Evolutionary conservation across 1,140 invertebrate species (phyloP).

Genomic region (Steinernema khuongi): DNA sequence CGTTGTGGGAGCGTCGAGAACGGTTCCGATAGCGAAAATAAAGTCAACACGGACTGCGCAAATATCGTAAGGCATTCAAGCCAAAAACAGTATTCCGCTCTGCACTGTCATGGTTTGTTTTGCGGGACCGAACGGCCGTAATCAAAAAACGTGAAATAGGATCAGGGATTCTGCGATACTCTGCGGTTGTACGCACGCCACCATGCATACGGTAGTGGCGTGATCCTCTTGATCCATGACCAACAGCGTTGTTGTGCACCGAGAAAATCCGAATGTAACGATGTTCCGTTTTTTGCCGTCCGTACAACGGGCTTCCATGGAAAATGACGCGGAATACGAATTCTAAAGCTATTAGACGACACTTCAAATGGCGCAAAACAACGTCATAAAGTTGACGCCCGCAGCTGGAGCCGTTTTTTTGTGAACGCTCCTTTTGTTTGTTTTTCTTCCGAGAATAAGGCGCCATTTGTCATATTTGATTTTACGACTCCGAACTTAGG

Average conservation of each 20-base stretch:
- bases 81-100: background rate
- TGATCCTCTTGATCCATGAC: too few species aligned
- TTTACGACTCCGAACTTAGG: too few species aligned
- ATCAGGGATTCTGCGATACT: too few species aligned
- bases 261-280: too few species aligned
- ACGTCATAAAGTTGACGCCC: background rate
- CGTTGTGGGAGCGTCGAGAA: too few species aligned
- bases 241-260: too few species aligned
- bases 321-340: background rate
- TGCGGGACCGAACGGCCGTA: background rate
- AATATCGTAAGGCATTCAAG: slow-evolving; percentile 3
- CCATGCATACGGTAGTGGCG: too few species aligned
- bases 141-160: background rate
- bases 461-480: too few species aligned
- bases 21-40: background rate
- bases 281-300: background rate
- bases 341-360: background rate
- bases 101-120: background rate
- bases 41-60: slow-evolving; percentile 2
- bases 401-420: background rate
- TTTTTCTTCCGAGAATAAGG: too few species aligned
- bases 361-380: background rate
- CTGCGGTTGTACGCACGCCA: too few species aligned
- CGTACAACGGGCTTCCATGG: background rate
- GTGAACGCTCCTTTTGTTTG: background rate